A percentile compares a stretch with the other conserved stretches of the same genome.
Evolutionary conservation across 2,888 invertebrate genomes (phyloP).

Genomic region (Hetaerina titia): DNA sequence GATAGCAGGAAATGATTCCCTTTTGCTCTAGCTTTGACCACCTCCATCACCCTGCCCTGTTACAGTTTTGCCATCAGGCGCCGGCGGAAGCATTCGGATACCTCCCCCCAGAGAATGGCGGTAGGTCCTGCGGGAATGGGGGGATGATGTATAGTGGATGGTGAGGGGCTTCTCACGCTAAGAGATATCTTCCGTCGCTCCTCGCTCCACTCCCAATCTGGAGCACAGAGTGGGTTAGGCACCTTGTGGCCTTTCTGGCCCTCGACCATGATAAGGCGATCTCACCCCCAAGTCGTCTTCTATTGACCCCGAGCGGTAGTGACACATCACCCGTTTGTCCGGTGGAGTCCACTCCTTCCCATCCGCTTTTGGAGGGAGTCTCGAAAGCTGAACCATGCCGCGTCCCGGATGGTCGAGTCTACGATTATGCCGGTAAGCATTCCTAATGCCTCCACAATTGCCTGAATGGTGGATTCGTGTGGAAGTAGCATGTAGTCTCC

Average conservation of each 20-base stretch:
- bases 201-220: not conserved
- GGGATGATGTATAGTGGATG: not conserved
- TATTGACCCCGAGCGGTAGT: slow-evolving; percentile 72
- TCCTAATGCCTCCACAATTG: slow-evolving; percentile 72
- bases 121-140: not conserved
- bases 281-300: slow-evolving; percentile 71
- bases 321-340: slow-evolving; percentile 71
- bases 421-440: slow-evolving; percentile 73
- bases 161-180: not conserved
- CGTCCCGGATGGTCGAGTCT: slow-evolving; percentile 71
- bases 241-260: not conserved
- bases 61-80: not conserved
- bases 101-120: too few species aligned
- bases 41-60: not conserved
- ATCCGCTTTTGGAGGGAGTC: slow-evolving; percentile 70
- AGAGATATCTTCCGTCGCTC: not conserved
- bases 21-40: too few species aligned
- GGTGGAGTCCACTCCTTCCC: slow-evolving; percentile 67
- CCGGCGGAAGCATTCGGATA: not conserved
- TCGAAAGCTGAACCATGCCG: too few species aligned
- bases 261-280: slow-evolving; percentile 51
- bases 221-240: not conserved
- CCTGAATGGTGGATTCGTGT: slow-evolving; percentile 72
- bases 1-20: too few species aligned
- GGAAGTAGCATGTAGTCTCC: slow-evolving; percentile 73